phyloP scores from a whole-genome alignment of 2,888 invertebrate species.

The Cephus rjabovi region DNA sequence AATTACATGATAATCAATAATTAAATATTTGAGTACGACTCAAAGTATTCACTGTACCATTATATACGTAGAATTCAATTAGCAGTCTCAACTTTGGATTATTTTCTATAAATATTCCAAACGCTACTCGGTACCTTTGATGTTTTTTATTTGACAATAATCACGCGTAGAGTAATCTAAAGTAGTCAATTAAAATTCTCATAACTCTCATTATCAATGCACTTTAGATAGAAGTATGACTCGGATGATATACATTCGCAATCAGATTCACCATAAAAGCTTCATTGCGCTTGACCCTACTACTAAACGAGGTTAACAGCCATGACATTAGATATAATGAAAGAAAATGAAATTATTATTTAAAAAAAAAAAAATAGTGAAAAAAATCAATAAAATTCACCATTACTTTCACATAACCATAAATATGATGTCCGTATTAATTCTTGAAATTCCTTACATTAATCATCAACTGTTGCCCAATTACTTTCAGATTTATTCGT shows the following conservation, averaged over 20 bases:
- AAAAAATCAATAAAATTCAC: neutral
- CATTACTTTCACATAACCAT: neutral
- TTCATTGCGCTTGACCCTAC: constrained; percentile 24
- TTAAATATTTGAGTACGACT: neutral
- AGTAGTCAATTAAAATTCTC: neutral
- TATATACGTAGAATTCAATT: neutral
- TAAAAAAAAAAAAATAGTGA: constrained; percentile 9
- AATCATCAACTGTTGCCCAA: neutral
- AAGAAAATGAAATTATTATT: constrained; percentile 6
- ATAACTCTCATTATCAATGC: neutral
- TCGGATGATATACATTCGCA: neutral
- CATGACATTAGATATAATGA: constrained; percentile 10
- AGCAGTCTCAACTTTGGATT: neutral
- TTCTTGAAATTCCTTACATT: neutral
- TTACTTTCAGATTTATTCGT: neutral
- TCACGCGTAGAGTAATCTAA: neutral
- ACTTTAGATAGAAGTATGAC: neutral
- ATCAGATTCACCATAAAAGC: neutral
- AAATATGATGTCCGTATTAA: too few species aligned
- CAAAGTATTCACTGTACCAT: neutral
- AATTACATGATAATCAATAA: neutral
- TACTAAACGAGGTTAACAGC: constrained; percentile 33
- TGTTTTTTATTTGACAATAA: neutral
- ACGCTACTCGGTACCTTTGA: neutral
- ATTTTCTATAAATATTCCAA: neutral